A percentile compares a stretch with the other conserved stretches of the same genome.
These are phyloP conservation scores for Urechis unicinctus DNA, from an alignment of 2,888 invertebrate genomes.

Conservation along the genomic window DNA sequence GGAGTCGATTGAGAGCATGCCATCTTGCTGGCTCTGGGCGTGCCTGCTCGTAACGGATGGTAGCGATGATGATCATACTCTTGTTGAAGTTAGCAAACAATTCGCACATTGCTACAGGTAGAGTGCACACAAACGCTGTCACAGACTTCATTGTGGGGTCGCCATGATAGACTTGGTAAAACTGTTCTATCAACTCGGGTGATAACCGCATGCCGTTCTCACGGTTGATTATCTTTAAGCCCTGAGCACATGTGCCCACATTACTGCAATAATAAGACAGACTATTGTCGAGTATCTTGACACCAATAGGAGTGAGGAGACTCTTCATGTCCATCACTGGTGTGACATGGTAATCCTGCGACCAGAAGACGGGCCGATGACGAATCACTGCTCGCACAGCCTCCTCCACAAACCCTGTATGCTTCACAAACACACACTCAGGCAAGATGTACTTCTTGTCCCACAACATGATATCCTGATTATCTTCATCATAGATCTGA, in stretches of 20 bases:
- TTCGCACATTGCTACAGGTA: constrained; percentile 25
- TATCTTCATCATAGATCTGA: constrained; percentile 7
- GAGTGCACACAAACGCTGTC: constrained; percentile 21
- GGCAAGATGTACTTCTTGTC: constrained; percentile 6
- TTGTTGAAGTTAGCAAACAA: constrained; percentile 21
- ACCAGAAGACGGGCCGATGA: constrained; percentile 22
- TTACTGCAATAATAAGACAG: constrained; percentile 21
- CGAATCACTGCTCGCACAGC: constrained; percentile 17
- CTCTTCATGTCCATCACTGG: constrained; percentile 25
- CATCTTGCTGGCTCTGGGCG: constrained; percentile 16
- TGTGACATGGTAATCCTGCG: constrained; percentile 24
- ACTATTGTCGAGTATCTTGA: constrained; percentile 24
- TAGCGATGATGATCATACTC: constrained; percentile 22
- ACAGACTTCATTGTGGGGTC: constrained; percentile 19
- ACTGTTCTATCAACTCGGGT: constrained; percentile 18
- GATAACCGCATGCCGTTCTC: constrained; percentile 23
- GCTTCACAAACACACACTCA: constrained; percentile 21
- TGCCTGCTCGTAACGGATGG: constrained; percentile 22
- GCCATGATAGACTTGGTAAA: constrained; percentile 19
- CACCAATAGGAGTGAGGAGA: constrained; percentile 21
- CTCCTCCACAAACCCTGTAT: constrained; percentile 20
- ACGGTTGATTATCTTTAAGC: constrained; percentile 20
- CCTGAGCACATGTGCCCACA: constrained; percentile 21
- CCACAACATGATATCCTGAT: constrained; percentile 11
- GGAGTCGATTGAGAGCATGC: constrained; percentile 14